Evolutionary conservation across 2,797 vertebrate genomes (phyloP), one percentile per base, ranked within the genome.

Genomic region (Paratrypauchen microcephalus): DNA sequence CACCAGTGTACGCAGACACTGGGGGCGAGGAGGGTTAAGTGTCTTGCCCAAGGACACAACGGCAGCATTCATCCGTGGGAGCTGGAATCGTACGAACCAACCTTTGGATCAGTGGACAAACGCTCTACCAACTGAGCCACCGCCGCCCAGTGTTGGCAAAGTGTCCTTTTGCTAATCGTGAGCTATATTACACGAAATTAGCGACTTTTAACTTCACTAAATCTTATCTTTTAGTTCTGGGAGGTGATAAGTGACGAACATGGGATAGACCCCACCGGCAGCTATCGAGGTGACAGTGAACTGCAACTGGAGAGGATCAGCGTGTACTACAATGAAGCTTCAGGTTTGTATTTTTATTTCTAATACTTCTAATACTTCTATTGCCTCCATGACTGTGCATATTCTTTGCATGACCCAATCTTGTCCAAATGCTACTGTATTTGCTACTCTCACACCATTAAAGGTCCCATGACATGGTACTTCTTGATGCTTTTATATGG

Each of bases 191-290:
- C 24, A 6, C 15, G 2, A 47, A 24, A 45, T 18, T 8, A 15
- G 2, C 6, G 6, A 7, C 21, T 63, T 16, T 45, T 16, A 2
- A 24, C 12, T 23, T 66, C 23, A 3, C 58, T 68, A 2, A 9
- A 7, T 50, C 19, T n/a, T 81, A 66, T 84, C 23, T 7, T 83
- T 39, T 75, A 97, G 95, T 98, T 99, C 87, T 99, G 96, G 96
- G 97, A 98, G 81, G 96, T 99, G 74, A 98, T 98, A 86, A 98
- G 96, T 0, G 96, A 99, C 56, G 97, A 99, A 68, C 97, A 98
- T 0, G 97, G 96, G 58, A 98, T 98, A 0, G 96, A 98, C 55
- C 95, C 95, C 62, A 97, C 95, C 0, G 97, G 97, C 74, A 96
- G 95, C 88, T 99, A 97, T 90, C 95, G 97, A 5, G 97, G 97